phyloP scores from a whole-genome alignment of 2,797 vertebrate genomes.

The Paramormyrops hopkinsi region DNA sequence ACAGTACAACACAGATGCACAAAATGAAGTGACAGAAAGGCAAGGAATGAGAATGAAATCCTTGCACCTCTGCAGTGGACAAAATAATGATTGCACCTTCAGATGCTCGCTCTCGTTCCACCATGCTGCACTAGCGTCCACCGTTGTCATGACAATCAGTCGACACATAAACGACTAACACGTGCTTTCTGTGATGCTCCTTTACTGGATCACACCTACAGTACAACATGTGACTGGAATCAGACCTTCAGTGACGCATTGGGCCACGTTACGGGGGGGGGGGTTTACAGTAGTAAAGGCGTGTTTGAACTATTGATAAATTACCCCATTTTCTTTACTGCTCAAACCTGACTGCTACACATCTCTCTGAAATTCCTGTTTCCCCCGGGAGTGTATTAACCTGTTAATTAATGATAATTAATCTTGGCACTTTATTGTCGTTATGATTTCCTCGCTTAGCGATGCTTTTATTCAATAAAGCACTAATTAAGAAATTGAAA shows the following conservation, averaged over 20 bases:
- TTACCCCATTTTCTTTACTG: background rate
- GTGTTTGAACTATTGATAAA: background rate
- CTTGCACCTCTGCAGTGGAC: background rate
- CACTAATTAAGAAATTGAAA: background rate
- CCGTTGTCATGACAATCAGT: background rate
- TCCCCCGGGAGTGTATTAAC: background rate
- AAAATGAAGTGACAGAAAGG: background rate
- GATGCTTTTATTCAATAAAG: background rate
- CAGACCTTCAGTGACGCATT: background rate
- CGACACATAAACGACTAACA: background rate
- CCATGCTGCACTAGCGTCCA: background rate
- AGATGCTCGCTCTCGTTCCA: background rate
- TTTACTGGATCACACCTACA: background rate
- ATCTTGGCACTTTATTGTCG: background rate
- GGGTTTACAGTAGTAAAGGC: background rate
- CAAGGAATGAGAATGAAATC: background rate
- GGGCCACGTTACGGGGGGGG: background rate
- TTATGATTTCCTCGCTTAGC: background rate
- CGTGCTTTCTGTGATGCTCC: background rate
- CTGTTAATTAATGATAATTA: constrained; percentile 11
- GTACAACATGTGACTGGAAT: background rate
- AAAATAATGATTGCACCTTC: background rate
- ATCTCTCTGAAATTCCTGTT: background rate
- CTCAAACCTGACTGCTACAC: background rate
- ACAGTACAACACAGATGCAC: background rate